phyloP scores from a whole-genome alignment of 2,797 vertebrate genomes.

The Enteromius paludinosus region DNA sequence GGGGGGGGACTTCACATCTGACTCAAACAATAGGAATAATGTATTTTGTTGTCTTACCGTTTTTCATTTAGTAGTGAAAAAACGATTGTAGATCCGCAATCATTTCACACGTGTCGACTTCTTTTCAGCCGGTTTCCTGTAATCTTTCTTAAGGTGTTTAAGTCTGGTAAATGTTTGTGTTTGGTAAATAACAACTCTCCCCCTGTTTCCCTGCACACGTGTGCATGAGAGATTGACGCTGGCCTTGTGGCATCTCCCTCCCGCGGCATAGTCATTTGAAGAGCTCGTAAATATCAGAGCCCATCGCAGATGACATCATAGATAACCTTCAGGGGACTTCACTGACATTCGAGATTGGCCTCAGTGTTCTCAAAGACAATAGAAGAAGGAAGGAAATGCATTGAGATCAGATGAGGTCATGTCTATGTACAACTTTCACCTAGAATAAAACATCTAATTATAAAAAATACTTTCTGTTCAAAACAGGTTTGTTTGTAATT shows the following conservation, averaged over 20 bases:
- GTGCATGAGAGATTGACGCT: not conserved
- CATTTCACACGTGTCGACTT: not conserved
- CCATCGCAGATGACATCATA: conserved; percentile 41
- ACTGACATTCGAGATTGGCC: conserved; percentile 45
- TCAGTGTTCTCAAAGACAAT: conserved; percentile 26
- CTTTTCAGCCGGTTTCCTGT: not conserved
- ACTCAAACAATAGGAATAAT: conserved; percentile 28
- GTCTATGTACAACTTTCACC: conserved; percentile 12
- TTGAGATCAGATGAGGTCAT: conserved; percentile 11
- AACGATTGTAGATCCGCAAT: not conserved
- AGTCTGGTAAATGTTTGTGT: conserved; percentile 32
- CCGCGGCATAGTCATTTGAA: conserved; percentile 48
- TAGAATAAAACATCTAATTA: not conserved
- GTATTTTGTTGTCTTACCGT: not conserved
- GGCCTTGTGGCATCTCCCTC: conserved; percentile 50
- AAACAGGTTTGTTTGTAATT: conserved; percentile 13
- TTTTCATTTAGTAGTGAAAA: not conserved
- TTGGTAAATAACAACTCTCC: conserved; percentile 37
- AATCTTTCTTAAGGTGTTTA: conserved; percentile 10
- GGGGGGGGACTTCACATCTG: conserved; percentile 12
- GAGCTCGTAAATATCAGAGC: conserved; percentile 44
- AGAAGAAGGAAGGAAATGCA: conserved; percentile 23
- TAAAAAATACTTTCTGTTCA: not conserved
- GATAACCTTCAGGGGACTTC: conserved; percentile 47
- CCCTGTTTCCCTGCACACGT: conserved; percentile 30